These are phyloP conservation scores for Somateria mollissima DNA, from an alignment of 2,797 vertebrate species.

Conservation along the genomic window DNA sequence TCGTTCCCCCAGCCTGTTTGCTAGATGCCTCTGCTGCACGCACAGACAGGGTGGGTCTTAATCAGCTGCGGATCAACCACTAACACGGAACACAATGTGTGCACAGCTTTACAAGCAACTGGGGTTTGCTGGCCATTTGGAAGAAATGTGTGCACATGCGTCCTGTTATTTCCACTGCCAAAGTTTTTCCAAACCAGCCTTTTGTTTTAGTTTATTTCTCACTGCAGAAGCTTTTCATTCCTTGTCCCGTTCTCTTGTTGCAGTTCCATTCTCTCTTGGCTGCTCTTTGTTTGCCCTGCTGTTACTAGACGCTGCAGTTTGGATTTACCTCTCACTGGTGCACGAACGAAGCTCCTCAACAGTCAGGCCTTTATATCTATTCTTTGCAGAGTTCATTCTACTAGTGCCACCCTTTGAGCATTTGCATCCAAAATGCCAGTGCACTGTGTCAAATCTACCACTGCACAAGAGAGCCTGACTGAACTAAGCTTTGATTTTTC, in stretches of 20 bases:
- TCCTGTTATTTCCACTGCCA: conserved; percentile 17
- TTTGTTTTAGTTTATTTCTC: conserved; percentile 57
- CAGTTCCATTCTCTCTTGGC: conserved; percentile 6
- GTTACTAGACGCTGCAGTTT: not conserved
- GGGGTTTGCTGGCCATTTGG: conserved; percentile 27
- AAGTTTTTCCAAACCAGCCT: conserved; percentile 24
- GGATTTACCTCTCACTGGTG: not conserved
- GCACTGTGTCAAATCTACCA: conserved; percentile 41
- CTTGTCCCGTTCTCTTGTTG: not conserved
- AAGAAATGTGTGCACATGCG: not conserved
- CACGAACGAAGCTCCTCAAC: not conserved
- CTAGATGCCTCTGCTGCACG: not conserved
- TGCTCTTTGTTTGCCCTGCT: conserved; percentile 17
- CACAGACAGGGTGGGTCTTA: not conserved
- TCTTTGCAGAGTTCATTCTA: conserved; percentile 1
- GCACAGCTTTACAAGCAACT: not conserved
- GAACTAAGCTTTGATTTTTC: conserved; percentile 2
- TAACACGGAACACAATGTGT: not conserved
- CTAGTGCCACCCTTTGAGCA: not conserved
- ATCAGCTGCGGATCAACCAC: not conserved
- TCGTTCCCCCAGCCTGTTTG: not conserved
- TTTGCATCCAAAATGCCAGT: conserved; percentile 44
- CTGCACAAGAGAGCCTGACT: conserved; percentile 3
- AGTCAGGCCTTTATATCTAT: conserved; percentile 36
- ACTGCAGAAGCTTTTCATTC: conserved; percentile 35